phyloP scores from a whole-genome alignment of 37 sponge, comb jelly and placozoan species.

The Ephydatia muelleri region DNA sequence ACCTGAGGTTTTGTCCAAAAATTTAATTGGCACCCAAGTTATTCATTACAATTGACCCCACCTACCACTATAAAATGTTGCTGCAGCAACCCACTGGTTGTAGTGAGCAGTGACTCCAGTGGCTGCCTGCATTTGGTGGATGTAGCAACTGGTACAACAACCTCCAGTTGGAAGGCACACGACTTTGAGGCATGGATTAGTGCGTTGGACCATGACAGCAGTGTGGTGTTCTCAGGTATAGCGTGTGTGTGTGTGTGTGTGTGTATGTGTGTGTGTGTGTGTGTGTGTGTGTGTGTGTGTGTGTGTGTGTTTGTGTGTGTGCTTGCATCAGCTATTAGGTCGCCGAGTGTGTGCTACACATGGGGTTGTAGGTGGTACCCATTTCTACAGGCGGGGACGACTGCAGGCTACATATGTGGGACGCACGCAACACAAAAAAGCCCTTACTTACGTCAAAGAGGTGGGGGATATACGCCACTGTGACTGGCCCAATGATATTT shows the following conservation, averaged over 20 bases:
- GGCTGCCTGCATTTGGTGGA: conserved; percentile 29
- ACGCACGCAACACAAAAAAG: neutral
- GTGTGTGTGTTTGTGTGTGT: too few species aligned
- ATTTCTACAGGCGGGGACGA: conserved; percentile 60
- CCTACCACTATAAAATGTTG: neutral
- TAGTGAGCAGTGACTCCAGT: conserved; percentile 60
- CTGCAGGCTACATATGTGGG: conserved; percentile 62
- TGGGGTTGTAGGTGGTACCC: neutral
- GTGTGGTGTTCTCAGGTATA: conserved; percentile 69
- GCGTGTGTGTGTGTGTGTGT: neutral
- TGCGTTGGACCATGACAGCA: conserved; percentile 34
- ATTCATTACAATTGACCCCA: neutral
- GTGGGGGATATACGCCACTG: neutral
- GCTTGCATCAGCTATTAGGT: neutral
- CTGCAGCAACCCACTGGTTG: neutral
- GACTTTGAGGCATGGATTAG: conserved; percentile 86
- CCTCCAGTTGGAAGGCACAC: conserved; percentile 74
- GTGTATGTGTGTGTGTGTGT: neutral
- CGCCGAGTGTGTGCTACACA: neutral
- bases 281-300: too few species aligned
- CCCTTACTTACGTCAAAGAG: conserved; percentile 19
- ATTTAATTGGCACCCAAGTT: neutral
- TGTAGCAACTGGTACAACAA: neutral
- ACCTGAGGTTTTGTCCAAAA: neutral
- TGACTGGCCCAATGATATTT: neutral